Evolutionary conservation across 2,797 vertebrate genomes (phyloP).

Genomic region (Phoebastria nigripes): DNA sequence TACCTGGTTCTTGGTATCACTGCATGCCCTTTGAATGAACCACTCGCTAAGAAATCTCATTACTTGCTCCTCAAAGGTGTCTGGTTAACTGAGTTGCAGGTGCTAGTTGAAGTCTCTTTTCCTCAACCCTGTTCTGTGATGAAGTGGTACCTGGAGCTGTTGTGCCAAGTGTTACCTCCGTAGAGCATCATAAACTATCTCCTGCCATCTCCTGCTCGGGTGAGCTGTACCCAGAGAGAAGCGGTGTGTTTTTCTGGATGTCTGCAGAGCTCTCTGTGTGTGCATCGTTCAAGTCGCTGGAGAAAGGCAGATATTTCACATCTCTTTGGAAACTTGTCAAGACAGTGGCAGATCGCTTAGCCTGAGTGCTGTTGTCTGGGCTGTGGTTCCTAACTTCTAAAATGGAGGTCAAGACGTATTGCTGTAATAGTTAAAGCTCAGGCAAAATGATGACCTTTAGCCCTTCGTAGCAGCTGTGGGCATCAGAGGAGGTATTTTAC

Average conservation of each 20-base stretch:
- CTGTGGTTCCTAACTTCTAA: neutral
- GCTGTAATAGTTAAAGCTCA: neutral
- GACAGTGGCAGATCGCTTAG: neutral
- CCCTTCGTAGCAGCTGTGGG: neutral
- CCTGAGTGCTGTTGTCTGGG: neutral
- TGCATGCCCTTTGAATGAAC: neutral
- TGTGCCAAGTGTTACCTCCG: neutral
- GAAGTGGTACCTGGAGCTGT: neutral
- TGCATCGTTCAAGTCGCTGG: neutral
- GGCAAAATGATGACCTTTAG: neutral
- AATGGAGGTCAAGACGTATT: neutral
- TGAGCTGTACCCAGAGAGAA: neutral
- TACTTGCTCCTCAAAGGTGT: neutral
- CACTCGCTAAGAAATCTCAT: neutral
- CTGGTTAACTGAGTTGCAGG: neutral
- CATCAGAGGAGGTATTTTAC: neutral
- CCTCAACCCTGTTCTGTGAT: neutral
- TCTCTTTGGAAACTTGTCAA: slow-evolving; percentile 6
- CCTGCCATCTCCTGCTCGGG: neutral
- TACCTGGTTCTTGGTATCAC: neutral
- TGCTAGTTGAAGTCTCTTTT: neutral
- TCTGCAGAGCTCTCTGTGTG: neutral
- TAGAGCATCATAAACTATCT: neutral
- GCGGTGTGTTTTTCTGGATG: neutral
- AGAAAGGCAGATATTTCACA: neutral